Evolutionary conservation across 1,140 invertebrate genomes (phyloP), one percentile per base, ranked within the genome.

Genomic region (Stratiolaelaps scimitus): DNA sequence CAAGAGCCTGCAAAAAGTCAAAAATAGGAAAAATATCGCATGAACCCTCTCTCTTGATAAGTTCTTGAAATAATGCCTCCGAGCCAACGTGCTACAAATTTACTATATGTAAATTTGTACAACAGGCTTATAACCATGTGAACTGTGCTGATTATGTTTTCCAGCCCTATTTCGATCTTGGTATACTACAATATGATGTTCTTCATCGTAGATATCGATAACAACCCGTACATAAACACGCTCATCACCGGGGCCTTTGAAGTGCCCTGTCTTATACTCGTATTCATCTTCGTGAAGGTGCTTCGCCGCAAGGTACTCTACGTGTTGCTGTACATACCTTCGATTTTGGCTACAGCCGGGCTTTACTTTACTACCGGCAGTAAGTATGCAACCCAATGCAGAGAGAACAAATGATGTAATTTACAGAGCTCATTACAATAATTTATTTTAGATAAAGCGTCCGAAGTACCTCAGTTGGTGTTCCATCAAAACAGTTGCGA

Each of bases 141-240:
- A n/a, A n/a, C n/a, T n/a, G n/a, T n/a, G n/a, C n/a, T n/a, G n/a
- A n/a, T n/a, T n/a, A n/a, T 45, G 13, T n/a, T n/a, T 45, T n/a
- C n/a, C n/a, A 45, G 44, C 44, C 44, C 44, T 13, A 45, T 45
- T n/a, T 45, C 44, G n/a, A 45, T 45, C n/a, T 13, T 45, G 13
- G 44, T 45, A 13, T 45, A 45, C 44, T 45, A 45, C n/a, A n/a
- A 45, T n/a, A 45, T 45, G 44, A 45, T 45, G 44, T 45, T 45
- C 44, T 45, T 45, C 44, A 45, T 45, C 44, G 44, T 45, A 13
- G 44, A 45, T n/a, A 45, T 13, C 44, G 44, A n/a, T 13, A n/a
- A 45, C 44, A 45, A 45, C n/a, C 44, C 44, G 44, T 45, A n/a
- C 13, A 45, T 45, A 13, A 45, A 45, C 44, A n/a, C n/a, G 13